phyloP scores from a whole-genome alignment of 2,797 vertebrate genomes.

The Typhlichthys subterraneus region DNA sequence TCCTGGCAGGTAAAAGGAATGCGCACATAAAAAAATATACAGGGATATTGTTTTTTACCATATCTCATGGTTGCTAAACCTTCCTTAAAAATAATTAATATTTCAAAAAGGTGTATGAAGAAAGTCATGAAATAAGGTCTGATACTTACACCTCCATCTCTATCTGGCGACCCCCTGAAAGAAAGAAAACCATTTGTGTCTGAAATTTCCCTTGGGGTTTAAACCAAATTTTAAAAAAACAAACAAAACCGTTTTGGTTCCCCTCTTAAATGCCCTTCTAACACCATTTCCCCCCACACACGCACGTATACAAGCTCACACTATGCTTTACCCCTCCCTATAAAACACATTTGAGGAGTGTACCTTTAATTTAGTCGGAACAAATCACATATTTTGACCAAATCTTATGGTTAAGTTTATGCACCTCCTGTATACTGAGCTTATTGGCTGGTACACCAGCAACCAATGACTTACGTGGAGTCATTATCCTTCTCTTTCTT shows the following conservation, averaged over 20 bases:
- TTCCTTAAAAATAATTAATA: not conserved
- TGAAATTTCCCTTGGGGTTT: no score
- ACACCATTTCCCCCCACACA: no score
- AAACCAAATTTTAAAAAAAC: no score
- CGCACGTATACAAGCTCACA: no score
- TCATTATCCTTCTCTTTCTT: conserved; percentile 99
- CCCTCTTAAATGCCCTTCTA: no score
- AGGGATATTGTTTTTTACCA: no score
- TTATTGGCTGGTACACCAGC: not conserved
- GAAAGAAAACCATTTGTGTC: conserved; percentile 9
- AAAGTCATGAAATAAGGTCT: not conserved
- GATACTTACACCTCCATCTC: conserved; percentile 94
- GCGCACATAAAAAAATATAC: conserved; percentile 40
- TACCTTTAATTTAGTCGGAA: no score
- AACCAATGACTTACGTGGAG: conserved; percentile 85
- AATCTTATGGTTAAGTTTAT: no score
- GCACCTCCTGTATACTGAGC: not conserved
- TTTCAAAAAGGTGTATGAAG: not conserved
- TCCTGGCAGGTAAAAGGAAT: conserved; percentile 65
- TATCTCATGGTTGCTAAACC: not conserved
- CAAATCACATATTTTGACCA: no score
- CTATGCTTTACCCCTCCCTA: no score
- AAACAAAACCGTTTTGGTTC: no score
- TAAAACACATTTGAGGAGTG: no score
- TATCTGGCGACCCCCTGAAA: conserved; percentile 92